These are phyloP conservation scores for Sus cebifrons DNA, from an alignment of 2,797 vertebrate species.

Conservation along the genomic window DNA sequence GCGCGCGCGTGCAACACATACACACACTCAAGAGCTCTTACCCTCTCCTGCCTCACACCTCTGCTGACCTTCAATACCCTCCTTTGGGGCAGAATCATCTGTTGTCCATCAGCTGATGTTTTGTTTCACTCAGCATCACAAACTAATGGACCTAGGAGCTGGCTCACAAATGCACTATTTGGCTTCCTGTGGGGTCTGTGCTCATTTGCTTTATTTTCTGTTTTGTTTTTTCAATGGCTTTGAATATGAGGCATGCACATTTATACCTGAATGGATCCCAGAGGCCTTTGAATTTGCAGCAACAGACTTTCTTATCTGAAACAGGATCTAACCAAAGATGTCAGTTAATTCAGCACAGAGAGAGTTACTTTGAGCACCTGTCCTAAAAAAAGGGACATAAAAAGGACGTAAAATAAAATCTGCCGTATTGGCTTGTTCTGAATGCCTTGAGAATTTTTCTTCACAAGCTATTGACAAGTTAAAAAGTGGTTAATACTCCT, in stretches of 20 bases:
- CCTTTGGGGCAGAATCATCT: not conserved
- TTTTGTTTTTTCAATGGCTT: conserved; percentile 63
- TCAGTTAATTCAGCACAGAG: conserved; percentile 61
- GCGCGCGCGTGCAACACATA: not conserved
- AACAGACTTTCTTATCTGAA: conserved; percentile 69
- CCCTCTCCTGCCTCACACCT: not conserved
- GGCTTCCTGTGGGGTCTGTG: not conserved
- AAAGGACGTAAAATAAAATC: conserved; percentile 72
- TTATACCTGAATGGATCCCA: conserved; percentile 56
- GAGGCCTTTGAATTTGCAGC: conserved; percentile 57
- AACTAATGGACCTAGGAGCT: not conserved
- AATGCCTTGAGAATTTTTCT: conserved; percentile 67
- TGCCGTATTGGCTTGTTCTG: conserved; percentile 72
- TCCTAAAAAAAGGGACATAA: conserved; percentile 66
- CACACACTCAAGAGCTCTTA: no score
- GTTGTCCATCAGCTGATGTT: conserved; percentile 12
- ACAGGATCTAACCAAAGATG: conserved; percentile 66
- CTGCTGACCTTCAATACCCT: not conserved
- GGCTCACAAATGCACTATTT: conserved; percentile 48
- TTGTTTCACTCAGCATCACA: conserved; percentile 29
- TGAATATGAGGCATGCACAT: conserved; percentile 24
- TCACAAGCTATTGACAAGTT: conserved; percentile 66
- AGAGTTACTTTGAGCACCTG: conserved; percentile 53
- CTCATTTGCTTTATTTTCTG: conserved; percentile 14
- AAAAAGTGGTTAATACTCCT: conserved; percentile 74